Evolutionary conservation across 2,888 invertebrate species (phyloP), one percentile per base, ranked within the genome.

Genomic region (Ophion slaviceki): DNA sequence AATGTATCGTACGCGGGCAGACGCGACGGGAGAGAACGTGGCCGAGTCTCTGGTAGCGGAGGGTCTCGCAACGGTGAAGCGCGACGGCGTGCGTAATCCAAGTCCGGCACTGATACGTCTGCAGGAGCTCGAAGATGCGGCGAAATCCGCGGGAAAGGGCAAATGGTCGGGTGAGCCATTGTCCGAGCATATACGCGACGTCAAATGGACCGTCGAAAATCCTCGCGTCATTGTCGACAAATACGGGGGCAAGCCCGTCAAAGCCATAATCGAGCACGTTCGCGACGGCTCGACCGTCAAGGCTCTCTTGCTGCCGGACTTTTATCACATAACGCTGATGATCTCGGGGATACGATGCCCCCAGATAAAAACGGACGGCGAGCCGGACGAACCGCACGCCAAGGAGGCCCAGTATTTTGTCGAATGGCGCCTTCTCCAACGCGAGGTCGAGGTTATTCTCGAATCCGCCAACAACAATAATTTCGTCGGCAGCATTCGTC

Each of bases 281-380:
- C 96, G 99, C 81, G 99, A 99, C 94, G 99, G 99, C 0, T 99
- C 99, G 53, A 99, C 99, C 0, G 96, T 99, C 17, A 96, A 99
- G 88, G 97, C 98, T 3, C 97, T 99, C 91, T 95, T 99, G 14
- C 94, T 99, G 81, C 99, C 99, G 1, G 97, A 97, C 84, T 98
- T 96, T 94, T 96, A 98, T 90, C 97, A 98, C 92, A 96, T 99
- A 83, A 99, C 99, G 0, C 94, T 99, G 84, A 99, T 99, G 97
- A 96, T 99, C 87, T 98, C 99, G 75, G 99, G 99, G 85, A 98
- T 99, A 88, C 91, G 97, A 95, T 97, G 97, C 91, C 97, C 92
- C 40, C 93, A 96, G 97, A 79, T 97, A 0, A 88, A 81, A 24
- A 72, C 98, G 79, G 98, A 97, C 94, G 96, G 96, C 62, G 96